Evolutionary conservation across 2,113 vertebrate species (phyloP), one percentile per base, ranked within the genome.

Genomic region (Hydropotes inermis): DNA sequence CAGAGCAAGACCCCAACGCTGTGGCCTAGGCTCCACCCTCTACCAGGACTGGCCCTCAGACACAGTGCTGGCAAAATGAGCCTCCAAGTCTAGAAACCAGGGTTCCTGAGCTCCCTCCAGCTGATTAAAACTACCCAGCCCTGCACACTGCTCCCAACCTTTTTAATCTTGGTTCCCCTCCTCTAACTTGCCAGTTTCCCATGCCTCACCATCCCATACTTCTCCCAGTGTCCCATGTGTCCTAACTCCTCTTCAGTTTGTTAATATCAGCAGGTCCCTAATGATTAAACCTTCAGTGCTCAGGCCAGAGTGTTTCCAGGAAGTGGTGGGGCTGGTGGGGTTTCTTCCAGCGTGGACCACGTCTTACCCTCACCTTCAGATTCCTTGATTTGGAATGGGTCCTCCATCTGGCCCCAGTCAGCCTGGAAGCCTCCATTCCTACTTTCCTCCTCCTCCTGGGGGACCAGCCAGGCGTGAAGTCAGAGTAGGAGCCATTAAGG

Each of bases 401-500:
- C 58, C 39, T 90, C 12, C 17, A 25, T 78, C 90, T 82, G 86
- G 58, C 78, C 55, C 55, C 55, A 61, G 14, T 83, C 30, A 87
- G 39, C 45, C 50, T 28, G 23, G 25, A 79, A 45, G 10, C 30
- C 84, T 15, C 83, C 9, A 47, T 60, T 84, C 64, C 54, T 0
- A 43, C 33, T 74, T 52, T 36, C 78, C 47, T 92, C n/a, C 54
- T 33, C 28, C 47, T 58, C 23, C 30, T 74, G 47, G 70, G 95
- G 52, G 61, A 52, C 94, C 81, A 93, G 90, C 88, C 94, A 85
- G 91, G 93, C 89, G 0, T 67, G 91, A 96, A 97, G 87, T 89
- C n/a, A 12, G 93, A 95, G 91, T 79, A 28, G 14, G 67, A 94
- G 86, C 76, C 91, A 76, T 97, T 93, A 93, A 95, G 88, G 61